Conservation (phyloP, 2,888 invertebrate genomes). For the Ormyrus labotus region DNA sequence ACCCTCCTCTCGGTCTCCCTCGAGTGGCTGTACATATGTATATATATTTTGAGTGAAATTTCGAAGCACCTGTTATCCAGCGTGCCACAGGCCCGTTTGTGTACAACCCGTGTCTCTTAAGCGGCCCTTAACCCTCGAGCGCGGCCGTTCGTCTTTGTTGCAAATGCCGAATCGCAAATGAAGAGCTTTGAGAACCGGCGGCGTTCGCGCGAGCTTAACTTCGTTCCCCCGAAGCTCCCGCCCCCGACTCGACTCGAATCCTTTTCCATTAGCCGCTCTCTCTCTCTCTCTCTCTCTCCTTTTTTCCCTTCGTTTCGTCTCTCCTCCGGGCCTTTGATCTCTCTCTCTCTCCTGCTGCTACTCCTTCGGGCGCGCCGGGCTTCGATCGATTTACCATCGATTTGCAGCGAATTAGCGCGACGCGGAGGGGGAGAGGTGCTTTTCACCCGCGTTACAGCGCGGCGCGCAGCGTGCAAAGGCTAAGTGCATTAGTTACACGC, state of each 20-base stretch:
- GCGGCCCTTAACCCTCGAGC: slow-evolving; percentile 51
- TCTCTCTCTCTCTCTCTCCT: slow-evolving; percentile 1
- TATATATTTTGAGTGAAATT: slow-evolving; percentile 34
- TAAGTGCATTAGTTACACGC: no score
- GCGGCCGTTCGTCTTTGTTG: slow-evolving; percentile 35
- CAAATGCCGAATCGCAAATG: slow-evolving; percentile 52
- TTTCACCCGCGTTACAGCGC: slow-evolving; percentile 4
- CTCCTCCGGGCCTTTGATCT: background rate
- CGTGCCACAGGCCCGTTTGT: background rate
- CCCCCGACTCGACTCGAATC: slow-evolving; percentile 28
- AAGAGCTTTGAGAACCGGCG: slow-evolving; percentile 54
- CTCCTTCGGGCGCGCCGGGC: slow-evolving; percentile 6
- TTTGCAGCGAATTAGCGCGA: slow-evolving; percentile 48
- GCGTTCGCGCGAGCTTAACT: slow-evolving; percentile 36
- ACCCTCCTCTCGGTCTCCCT: background rate
- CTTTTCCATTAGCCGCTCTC: slow-evolving; percentile 24
- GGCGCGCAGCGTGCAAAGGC: no score
- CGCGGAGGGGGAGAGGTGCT: background rate
- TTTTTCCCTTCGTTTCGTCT: background rate
- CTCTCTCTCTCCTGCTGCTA: slow-evolving; percentile 5
- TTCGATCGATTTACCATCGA: slow-evolving; percentile 48
- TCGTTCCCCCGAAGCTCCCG: background rate
- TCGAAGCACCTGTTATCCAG: slow-evolving; percentile 50
- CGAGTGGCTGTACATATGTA: slow-evolving; percentile 19
- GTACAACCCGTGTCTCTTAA: slow-evolving; percentile 27